Evolutionary conservation across 1,140 invertebrate genomes (phyloP).

Genomic region (Limonius californicus): DNA sequence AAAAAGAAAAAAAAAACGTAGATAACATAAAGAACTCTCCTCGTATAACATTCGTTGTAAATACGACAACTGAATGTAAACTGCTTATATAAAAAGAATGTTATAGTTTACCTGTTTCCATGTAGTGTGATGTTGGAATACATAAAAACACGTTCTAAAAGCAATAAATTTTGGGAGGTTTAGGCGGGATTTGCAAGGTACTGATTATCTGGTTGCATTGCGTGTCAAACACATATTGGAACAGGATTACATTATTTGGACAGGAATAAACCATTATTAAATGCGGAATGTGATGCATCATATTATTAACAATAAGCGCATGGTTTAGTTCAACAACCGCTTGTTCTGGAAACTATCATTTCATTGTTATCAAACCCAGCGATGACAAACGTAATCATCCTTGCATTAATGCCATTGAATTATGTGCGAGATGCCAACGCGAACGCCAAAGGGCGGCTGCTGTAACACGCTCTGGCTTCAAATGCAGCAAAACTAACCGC

Average conservation of each 20-base stretch:
- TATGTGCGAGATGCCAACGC: background rate
- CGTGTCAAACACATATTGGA: no score
- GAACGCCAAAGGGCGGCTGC: background rate
- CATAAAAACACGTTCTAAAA: no score
- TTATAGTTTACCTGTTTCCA: no score
- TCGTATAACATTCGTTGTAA: no score
- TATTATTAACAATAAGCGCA: background rate
- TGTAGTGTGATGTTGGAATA: no score
- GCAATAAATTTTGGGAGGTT: no score
- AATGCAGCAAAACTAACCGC: background rate
- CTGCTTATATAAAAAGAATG: no score
- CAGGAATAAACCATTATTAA: background rate
- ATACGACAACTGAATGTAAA: no score
- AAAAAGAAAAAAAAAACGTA: no score
- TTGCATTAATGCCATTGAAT: slow-evolving; percentile 1
- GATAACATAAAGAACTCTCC: no score
- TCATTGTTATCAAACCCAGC: background rate
- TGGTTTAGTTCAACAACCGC: background rate
- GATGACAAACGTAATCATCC: slow-evolving; percentile 1
- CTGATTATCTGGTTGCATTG: no score
- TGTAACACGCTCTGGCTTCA: background rate
- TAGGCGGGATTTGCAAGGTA: no score
- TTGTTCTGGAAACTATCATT: background rate
- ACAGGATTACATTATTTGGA: background rate
- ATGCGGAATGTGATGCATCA: background rate